Evolutionary conservation across 1,140 invertebrate genomes (phyloP).

Genomic region (Phymorhynchus buccinoides): DNA sequence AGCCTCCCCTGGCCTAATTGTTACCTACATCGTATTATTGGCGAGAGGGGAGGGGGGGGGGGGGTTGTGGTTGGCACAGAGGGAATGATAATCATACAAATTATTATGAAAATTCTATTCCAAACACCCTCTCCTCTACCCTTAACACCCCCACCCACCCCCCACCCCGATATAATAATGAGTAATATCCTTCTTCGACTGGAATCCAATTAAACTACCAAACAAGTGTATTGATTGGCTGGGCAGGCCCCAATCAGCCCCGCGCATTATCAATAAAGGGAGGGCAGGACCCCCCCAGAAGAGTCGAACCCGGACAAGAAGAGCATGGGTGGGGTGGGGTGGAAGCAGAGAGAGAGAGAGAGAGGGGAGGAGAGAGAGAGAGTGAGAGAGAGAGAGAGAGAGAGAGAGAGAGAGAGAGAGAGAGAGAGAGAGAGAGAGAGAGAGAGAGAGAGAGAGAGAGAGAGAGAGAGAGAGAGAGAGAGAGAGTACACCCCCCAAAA

Average conservation of each 20-base stretch:
- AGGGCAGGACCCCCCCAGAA: constrained; percentile 31
- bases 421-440: too few species aligned
- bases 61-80: background rate
- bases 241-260: constrained; percentile 40
- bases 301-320: constrained; percentile 26
- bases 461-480: too few species aligned
- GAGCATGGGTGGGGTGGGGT: too few species aligned
- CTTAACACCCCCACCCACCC: constrained; percentile 1
- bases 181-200: constrained; percentile 41
- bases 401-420: too few species aligned
- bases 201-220: constrained; percentile 50
- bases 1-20: constrained; percentile 37
- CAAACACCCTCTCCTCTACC: background rate
- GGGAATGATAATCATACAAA: background rate
- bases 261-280: constrained; percentile 43
- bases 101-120: background rate
- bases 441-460: too few species aligned
- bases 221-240: constrained; percentile 45
- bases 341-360: too few species aligned
- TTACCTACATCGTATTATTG: constrained; percentile 46
- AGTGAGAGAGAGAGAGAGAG: too few species aligned
- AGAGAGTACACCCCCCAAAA: too few species aligned
- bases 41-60: background rate
- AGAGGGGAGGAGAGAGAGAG: background rate
- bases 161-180: constrained; percentile 43